Evolutionary conservation across 2,888 invertebrate species (phyloP).

Genomic region (Tipula confusa): DNA sequence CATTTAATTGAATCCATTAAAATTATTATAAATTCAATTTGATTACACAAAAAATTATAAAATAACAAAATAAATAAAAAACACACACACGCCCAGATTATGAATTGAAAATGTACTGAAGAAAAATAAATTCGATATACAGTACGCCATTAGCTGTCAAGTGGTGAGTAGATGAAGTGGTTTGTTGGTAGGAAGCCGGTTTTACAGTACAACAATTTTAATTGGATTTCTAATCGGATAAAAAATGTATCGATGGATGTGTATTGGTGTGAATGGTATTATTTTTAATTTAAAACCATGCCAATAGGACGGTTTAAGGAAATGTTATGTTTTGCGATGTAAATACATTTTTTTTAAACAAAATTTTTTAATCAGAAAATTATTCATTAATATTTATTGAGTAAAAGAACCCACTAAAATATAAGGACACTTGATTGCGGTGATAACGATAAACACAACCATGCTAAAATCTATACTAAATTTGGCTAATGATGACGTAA

Average conservation of each 20-base stretch:
- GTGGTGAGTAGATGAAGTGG: slow-evolving; percentile 17
- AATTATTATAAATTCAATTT: background rate
- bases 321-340: background rate
- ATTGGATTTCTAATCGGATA: background rate
- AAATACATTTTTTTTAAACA: too few species aligned
- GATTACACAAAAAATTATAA: background rate
- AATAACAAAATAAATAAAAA: background rate
- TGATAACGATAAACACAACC: too few species aligned
- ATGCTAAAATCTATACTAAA: too few species aligned
- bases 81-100: slow-evolving; percentile 28
- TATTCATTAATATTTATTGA: too few species aligned
- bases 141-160: slow-evolving; percentile 25
- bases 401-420: too few species aligned
- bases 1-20: slow-evolving; percentile 25
- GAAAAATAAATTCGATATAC: background rate
- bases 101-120: slow-evolving; percentile 29
- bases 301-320: background rate
- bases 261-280: background rate
- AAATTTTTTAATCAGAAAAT: too few species aligned
- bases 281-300: background rate
- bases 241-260: too few species aligned
- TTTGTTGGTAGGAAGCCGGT: background rate
- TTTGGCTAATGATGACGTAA: too few species aligned
- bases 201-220: background rate
- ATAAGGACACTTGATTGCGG: too few species aligned